Evolutionary conservation across 2,888 invertebrate species (phyloP).

Genomic region (Margaritifera margaritifera): DNA sequence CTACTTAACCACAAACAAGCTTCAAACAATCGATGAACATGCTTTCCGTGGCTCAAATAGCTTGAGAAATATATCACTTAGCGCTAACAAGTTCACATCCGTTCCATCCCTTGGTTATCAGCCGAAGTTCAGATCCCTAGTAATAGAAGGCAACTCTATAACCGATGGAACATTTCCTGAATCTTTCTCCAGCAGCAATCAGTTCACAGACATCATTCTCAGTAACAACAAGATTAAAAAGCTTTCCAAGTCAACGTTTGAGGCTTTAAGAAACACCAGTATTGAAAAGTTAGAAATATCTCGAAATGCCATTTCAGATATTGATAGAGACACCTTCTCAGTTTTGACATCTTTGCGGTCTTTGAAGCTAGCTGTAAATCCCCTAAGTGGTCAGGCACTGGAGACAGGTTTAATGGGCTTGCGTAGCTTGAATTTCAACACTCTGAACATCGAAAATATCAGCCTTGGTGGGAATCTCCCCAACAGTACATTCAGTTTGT

Average conservation of each 20-base stretch:
- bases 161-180: conserved; percentile 49
- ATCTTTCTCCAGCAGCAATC: conserved; percentile 21
- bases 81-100: conserved; percentile 35
- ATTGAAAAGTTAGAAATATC: conserved; percentile 48
- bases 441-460: conserved; percentile 52
- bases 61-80: conserved; percentile 37
- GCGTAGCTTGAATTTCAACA: conserved; percentile 33
- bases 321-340: conserved; percentile 33
- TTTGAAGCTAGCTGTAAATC: conserved; percentile 53
- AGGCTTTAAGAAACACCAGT: conserved; percentile 25
- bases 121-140: conserved; percentile 34
- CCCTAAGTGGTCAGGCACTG: conserved; percentile 38
- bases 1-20: conserved; percentile 37
- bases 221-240: conserved; percentile 47
- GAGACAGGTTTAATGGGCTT: conserved; percentile 38
- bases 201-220: conserved; percentile 36
- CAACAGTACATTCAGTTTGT: conserved; percentile 42
- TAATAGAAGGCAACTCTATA: conserved; percentile 48
- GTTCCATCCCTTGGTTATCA: conserved; percentile 41
- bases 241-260: conserved; percentile 42
- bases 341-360: conserved; percentile 45
- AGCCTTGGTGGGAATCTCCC: conserved; percentile 41
- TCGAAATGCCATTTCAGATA: conserved; percentile 41
- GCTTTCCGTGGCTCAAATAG: conserved; percentile 36
- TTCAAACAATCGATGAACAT: conserved; percentile 28